phyloP scores from a whole-genome alignment of 2,888 invertebrate genomes.

The Sesia apiformis region DNA sequence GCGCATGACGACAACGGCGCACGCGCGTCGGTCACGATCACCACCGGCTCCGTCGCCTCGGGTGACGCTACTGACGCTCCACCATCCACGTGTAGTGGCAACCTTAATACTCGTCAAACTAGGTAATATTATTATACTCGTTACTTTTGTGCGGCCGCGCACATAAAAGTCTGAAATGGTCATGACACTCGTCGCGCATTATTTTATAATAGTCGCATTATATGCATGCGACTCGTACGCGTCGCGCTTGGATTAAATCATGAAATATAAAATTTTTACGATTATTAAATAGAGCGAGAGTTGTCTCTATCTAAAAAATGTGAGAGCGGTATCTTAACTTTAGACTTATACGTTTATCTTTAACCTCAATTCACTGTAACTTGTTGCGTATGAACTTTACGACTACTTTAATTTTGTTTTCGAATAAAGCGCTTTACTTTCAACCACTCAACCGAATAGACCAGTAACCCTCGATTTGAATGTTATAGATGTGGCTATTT shows the following conservation, averaged over 20 bases:
- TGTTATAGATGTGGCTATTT: constrained; percentile 8
- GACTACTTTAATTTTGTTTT: background rate
- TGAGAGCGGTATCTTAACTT: background rate
- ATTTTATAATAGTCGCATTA: constrained; percentile 7
- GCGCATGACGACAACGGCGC: constrained; percentile 58
- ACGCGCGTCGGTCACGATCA: constrained; percentile 61
- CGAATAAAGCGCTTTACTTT: background rate
- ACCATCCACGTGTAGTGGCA: constrained; percentile 23
- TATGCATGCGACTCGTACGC: constrained; percentile 4
- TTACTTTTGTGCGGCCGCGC: constrained; percentile 9
- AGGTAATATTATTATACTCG: constrained; percentile 42
- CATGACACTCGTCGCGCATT: constrained; percentile 2
- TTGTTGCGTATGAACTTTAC: background rate
- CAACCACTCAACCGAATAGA: background rate
- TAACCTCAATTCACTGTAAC: background rate
- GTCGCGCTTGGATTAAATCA: constrained; percentile 7
- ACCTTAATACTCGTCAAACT: constrained; percentile 34
- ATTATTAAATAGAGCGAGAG: background rate
- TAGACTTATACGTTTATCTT: background rate
- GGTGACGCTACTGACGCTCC: constrained; percentile 38
- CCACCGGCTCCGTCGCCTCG: constrained; percentile 18
- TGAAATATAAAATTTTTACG: constrained; percentile 3
- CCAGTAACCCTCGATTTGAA: background rate
- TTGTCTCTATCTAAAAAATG: too few species aligned
- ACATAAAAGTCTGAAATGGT: constrained; percentile 10